A percentile compares a stretch with the other conserved stretches of the same genome.
These are phyloP conservation scores for Sarcophaga rosellei DNA, from an alignment of 2,888 invertebrate species.

Conservation along the genomic window DNA sequence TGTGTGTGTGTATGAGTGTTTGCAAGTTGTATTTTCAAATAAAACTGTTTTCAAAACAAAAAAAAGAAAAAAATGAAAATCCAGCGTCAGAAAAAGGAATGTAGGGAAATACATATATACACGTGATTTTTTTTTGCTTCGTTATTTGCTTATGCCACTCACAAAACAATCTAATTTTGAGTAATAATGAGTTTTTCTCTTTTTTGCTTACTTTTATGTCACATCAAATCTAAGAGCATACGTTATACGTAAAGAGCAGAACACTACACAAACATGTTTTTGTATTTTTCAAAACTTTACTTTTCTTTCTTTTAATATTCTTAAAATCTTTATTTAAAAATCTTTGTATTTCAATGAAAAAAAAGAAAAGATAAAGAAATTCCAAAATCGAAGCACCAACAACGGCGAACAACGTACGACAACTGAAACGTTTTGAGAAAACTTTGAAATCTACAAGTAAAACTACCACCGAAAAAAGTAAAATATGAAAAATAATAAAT, in stretches of 20 bases:
- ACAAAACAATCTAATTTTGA: not conserved
- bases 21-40: conserved; percentile 33
- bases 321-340: not conserved
- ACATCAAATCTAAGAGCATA: not conserved
- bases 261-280: not conserved
- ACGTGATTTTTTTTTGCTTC: conserved; percentile 36
- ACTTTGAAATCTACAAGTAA: conserved; percentile 69
- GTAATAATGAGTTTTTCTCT: not conserved
- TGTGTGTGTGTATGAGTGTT: conserved; percentile 6
- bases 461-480: conserved; percentile 65
- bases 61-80: not conserved
- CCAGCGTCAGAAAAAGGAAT: conserved; percentile 12
- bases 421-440: conserved; percentile 69
- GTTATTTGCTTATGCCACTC: not conserved
- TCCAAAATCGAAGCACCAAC: conserved; percentile 60
- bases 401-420: conserved; percentile 49
- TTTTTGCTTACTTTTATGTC: not conserved
- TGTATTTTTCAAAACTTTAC: not conserved
- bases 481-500: conserved; percentile 25
- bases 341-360: not conserved
- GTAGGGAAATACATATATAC: conserved; percentile 27
- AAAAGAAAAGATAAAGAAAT: conserved; percentile 1
- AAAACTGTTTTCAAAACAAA: conserved; percentile 36
- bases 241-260: not conserved
- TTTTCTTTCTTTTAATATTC: not conserved